These are phyloP conservation scores for Tenrec ecaudatus DNA, from an alignment of 2,113 vertebrate species.

Conservation along the genomic window DNA sequence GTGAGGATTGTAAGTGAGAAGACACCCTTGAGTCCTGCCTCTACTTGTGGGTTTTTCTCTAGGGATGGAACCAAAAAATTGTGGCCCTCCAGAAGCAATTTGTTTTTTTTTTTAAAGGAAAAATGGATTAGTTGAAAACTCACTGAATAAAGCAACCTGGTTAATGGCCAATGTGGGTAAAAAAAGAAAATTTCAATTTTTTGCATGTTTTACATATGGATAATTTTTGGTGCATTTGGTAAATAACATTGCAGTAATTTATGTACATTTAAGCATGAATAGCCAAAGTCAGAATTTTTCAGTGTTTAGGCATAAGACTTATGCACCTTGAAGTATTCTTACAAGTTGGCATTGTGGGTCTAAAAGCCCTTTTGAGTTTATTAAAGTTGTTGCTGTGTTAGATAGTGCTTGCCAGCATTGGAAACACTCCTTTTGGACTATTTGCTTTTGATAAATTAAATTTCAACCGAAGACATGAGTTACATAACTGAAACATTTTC, in stretches of 20 bases:
- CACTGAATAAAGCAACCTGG: not conserved
- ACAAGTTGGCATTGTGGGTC: not conserved
- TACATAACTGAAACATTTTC: constrained; percentile 11
- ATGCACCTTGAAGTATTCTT: constrained; percentile 14
- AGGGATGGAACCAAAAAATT: not conserved
- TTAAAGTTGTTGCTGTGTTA: not conserved
- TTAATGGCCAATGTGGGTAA: not conserved
- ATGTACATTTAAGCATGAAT: constrained; percentile 1
- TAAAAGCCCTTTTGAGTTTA: not conserved
- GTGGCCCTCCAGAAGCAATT: not conserved
- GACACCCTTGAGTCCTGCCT: not conserved
- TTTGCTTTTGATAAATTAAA: constrained; percentile 34
- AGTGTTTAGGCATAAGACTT: not conserved
- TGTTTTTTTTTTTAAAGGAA: not conserved
- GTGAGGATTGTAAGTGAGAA: not conserved
- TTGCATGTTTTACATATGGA: not conserved
- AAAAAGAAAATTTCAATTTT: constrained; percentile 17
- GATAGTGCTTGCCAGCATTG: not conserved
- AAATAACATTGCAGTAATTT: not conserved
- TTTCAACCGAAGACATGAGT: not conserved
- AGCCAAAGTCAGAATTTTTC: not conserved
- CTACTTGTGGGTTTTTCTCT: not conserved
- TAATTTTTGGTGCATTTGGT: not conserved
- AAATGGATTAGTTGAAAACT: constrained; percentile 22
- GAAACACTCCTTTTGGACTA: not conserved